Evolutionary conservation across 2,888 invertebrate genomes (phyloP).

Genomic region (Eulithis testata): DNA sequence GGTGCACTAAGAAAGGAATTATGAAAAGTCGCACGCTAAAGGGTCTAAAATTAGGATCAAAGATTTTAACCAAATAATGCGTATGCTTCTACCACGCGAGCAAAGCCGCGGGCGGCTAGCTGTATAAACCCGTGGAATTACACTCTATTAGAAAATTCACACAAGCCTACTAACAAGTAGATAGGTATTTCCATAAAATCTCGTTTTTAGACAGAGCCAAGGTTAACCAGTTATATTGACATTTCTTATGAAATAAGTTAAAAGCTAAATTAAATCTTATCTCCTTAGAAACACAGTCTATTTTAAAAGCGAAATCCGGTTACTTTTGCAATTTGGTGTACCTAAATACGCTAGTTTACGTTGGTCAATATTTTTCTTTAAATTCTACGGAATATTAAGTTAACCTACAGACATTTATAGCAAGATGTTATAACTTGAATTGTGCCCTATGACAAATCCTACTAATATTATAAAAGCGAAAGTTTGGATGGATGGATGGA

Average conservation of each 20-base stretch:
- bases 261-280: background rate
- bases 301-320: background rate
- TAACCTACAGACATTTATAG: no score
- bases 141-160: background rate
- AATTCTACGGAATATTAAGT: background rate
- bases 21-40: no score
- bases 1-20: no score
- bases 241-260: background rate
- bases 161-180: background rate
- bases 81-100: no score
- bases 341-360: background rate
- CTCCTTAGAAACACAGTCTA: background rate
- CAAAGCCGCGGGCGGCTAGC: no score
- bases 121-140: no score
- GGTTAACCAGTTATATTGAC: background rate
- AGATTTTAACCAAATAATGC: no score
- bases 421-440: no score
- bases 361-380: conserved; percentile 3
- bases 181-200: background rate
- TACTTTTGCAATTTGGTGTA: background rate
- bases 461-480: no score
- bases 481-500: no score
- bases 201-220: background rate
- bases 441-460: no score
- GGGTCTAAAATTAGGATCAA: no score